Evolutionary conservation across 2,113 vertebrate species (phyloP).

Genomic region (Charina bottae): DNA sequence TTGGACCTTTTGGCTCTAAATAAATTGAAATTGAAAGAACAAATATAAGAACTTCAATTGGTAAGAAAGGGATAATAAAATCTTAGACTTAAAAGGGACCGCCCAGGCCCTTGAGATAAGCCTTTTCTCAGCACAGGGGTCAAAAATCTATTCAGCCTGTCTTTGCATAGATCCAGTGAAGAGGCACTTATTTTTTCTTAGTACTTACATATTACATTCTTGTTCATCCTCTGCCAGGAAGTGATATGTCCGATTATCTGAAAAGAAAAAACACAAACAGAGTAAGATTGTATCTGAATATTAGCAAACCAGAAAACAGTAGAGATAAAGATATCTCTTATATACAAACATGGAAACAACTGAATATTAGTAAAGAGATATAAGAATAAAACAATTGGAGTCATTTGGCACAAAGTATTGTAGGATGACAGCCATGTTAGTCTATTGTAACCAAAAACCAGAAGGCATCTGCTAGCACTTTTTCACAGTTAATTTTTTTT

Average conservation of each 20-base stretch:
- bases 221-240: conserved; percentile 74
- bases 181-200: rapidly evolving
- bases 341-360: rapidly evolving
- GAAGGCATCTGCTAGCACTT: background rate
- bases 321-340: background rate
- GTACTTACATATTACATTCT: conserved; percentile 71
- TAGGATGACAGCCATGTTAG: background rate
- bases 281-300: background rate
- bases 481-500: background rate
- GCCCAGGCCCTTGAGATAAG: background rate
- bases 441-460: background rate
- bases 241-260: conserved; percentile 75
- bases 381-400: background rate
- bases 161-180: background rate
- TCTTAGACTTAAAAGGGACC: background rate
- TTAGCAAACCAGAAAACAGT: background rate
- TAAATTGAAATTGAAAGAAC: background rate
- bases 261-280: background rate
- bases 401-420: background rate
- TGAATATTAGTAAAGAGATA: background rate
- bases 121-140: background rate
- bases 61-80: background rate
- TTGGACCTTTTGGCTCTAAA: background rate
- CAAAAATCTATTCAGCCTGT: background rate
- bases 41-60: background rate